Percentiles rank a stretch among this genome's conserved stretches.
Evolutionary conservation across 2,888 invertebrate species (phyloP).

Genomic region (Drosophila prostipennis): DNA sequence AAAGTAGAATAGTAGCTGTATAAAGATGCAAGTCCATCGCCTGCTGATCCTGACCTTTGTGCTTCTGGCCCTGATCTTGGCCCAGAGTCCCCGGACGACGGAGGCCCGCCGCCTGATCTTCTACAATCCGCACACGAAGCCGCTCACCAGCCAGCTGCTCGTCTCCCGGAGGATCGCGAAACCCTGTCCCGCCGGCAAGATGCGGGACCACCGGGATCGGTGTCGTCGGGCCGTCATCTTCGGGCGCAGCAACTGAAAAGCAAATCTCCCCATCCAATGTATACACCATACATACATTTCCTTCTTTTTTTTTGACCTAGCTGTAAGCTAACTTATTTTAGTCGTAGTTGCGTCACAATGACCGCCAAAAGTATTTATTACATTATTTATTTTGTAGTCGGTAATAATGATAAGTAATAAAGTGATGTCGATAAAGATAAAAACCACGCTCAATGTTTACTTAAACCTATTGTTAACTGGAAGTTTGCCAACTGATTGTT

Average conservation of each 20-base stretch:
- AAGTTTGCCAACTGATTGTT: neutral
- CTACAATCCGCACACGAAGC: slow-evolving; percentile 59
- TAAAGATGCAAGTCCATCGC: slow-evolving; percentile 56
- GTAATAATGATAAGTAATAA: slow-evolving; percentile 32
- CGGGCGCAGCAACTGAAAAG: slow-evolving; percentile 52
- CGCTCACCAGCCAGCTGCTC: slow-evolving; percentile 73
- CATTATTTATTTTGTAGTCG: slow-evolving; percentile 44
- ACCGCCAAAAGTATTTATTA: slow-evolving; percentile 35
- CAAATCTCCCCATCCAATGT: slow-evolving; percentile 1
- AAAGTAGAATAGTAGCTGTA: too few relatives aligned
- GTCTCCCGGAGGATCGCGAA: slow-evolving; percentile 55
- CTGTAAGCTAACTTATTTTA: slow-evolving; percentile 59
- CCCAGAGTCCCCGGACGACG: slow-evolving; percentile 39
- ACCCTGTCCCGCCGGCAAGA: slow-evolving; percentile 76
- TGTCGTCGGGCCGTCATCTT: slow-evolving; percentile 78
- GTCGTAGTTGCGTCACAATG: slow-evolving; percentile 42
- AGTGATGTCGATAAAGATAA: slow-evolving; percentile 33
- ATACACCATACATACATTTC: neutral
- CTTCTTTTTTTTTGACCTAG: slow-evolving; percentile 34
- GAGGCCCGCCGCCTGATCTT: slow-evolving; percentile 72
- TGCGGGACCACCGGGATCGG: slow-evolving; percentile 79
- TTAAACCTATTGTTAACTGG: neutral
- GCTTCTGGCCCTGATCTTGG: slow-evolving; percentile 53
- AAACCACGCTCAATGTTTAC: slow-evolving; percentile 7
- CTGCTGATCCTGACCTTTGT: slow-evolving; percentile 47